These are phyloP conservation scores for Misgurnus anguillicaudatus DNA, from an alignment of 2,113 vertebrate species.

Conservation along the genomic window DNA sequence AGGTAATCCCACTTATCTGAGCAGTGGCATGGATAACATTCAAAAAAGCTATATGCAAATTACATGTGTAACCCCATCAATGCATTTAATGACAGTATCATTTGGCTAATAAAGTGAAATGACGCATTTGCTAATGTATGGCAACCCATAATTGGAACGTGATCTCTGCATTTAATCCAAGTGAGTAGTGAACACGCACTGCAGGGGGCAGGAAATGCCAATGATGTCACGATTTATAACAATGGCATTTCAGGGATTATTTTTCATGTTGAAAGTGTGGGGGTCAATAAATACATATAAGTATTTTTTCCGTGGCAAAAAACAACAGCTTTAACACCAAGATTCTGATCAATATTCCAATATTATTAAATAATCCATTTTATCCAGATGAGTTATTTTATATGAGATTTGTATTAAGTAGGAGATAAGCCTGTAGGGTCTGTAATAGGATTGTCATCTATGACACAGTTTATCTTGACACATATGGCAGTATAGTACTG, in stretches of 20 bases:
- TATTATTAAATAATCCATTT: background rate
- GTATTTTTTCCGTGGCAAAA: too few relatives aligned
- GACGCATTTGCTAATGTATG: too few relatives aligned
- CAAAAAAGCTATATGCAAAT: constrained; percentile 33
- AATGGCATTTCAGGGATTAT: constrained; percentile 59
- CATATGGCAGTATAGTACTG: background rate
- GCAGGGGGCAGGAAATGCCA: constrained; percentile 58
- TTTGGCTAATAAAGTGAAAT: background rate
- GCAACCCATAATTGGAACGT: too few relatives aligned
- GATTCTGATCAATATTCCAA: background rate
- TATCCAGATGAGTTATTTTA: too few relatives aligned
- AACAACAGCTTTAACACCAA: background rate
- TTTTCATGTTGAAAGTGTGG: constrained; percentile 48
- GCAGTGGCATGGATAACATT: constrained; percentile 10
- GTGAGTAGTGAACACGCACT: background rate
- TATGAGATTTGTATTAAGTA: background rate
- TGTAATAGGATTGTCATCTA: background rate
- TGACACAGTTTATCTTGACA: background rate
- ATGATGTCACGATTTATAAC: constrained; percentile 58
- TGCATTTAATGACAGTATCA: background rate
- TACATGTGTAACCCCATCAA: background rate
- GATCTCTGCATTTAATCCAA: too few relatives aligned
- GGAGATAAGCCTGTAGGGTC: background rate
- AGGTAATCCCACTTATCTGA: background rate
- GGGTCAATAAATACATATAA: constrained; percentile 28